A percentile compares a stretch with the other conserved stretches of the same genome.
Conservation (phyloP, 2,113 vertebrate genomes). For the Cheirogaleus medius region DNA sequence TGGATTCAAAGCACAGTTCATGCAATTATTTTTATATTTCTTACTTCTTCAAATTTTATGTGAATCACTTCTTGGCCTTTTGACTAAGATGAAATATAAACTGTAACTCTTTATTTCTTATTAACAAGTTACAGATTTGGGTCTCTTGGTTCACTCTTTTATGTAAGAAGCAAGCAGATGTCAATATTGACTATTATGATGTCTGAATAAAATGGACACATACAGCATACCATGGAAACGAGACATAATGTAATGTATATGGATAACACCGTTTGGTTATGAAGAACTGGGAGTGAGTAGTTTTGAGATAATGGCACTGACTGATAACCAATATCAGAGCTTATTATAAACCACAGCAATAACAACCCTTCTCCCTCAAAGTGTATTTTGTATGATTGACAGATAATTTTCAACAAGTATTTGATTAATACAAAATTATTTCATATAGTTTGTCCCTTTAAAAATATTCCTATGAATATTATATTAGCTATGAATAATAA, state of each 20-base stretch:
- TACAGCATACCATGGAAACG: neutral
- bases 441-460: neutral
- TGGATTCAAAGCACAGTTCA: neutral
- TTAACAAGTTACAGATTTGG: neutral
- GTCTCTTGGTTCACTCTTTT: neutral
- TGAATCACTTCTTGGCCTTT: neutral
- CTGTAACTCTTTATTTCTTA: neutral
- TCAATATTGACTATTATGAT: neutral
- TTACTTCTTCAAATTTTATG: neutral
- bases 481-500: neutral
- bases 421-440: neutral
- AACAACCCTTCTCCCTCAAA: neutral
- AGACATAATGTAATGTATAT: neutral
- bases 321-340: neutral
- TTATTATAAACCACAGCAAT: neutral
- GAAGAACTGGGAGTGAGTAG: neutral
- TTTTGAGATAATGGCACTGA: neutral
- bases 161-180: neutral
- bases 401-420: neutral
- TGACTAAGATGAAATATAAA: neutral
- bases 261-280: neutral
- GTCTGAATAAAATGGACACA: neutral
- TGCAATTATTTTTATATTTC: neutral
- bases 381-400: neutral
- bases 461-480: neutral